Conservation (phyloP, 2,797 vertebrate genomes). For the Xiphorhynchus erythropygius region DNA sequence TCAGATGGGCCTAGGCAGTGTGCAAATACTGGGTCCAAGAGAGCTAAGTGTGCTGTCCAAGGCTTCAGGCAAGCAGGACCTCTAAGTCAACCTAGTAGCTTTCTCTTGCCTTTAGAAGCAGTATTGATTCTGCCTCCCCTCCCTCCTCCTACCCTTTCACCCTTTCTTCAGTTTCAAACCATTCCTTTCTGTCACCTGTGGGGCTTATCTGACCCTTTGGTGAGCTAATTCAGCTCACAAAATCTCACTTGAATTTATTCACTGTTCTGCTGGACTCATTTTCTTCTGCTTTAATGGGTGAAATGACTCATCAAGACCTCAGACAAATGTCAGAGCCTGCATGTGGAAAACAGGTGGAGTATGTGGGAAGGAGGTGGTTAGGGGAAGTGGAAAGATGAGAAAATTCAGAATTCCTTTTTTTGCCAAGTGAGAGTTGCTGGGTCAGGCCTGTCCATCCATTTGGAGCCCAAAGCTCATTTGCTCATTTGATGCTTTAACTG, state of each 20-base stretch:
- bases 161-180: background rate
- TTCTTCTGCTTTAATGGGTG: background rate
- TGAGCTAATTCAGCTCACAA: background rate
- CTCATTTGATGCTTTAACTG: background rate
- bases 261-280: background rate
- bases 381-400: background rate
- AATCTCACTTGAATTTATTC: background rate
- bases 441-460: background rate
- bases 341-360: background rate
- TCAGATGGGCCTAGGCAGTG: background rate
- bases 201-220: background rate
- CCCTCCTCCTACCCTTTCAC: background rate
- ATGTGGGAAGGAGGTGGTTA: background rate
- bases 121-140: accelerated
- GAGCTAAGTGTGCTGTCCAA: accelerated
- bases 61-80: background rate
- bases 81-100: background rate
- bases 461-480: background rate
- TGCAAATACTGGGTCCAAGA: background rate
- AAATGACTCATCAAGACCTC: background rate
- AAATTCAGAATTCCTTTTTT: background rate
- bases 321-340: background rate
- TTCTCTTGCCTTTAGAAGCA: background rate
- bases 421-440: background rate
- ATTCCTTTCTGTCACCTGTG: background rate